These are phyloP conservation scores for Pipa parva DNA, from an alignment of 2,113 vertebrate genomes.

Conservation along the genomic window DNA sequence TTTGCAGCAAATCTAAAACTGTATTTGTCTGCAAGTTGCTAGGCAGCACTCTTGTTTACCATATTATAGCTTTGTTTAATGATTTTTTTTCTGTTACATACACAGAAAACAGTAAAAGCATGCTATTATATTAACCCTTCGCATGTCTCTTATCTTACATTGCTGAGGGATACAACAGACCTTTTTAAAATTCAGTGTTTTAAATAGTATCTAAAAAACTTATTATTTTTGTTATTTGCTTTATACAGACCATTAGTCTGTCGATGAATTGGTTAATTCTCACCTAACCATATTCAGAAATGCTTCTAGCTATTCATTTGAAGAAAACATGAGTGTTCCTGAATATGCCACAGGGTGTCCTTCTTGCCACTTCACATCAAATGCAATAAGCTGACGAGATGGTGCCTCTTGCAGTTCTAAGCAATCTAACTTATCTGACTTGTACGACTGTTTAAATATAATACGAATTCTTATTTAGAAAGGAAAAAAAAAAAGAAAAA, in stretches of 20 bases:
- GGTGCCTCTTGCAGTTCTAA: conserved; percentile 59
- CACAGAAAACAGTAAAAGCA: not conserved
- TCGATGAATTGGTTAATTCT: conserved; percentile 73
- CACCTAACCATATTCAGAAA: conserved; percentile 88
- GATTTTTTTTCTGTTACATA: not conserved
- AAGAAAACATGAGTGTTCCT: conserved; percentile 74
- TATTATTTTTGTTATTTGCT: not conserved
- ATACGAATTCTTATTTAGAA: conserved; percentile 26
- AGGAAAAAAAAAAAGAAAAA: conserved; percentile 25
- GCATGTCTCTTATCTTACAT: not conserved
- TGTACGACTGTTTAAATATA: conserved; percentile 54
- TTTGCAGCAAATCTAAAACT: not conserved
- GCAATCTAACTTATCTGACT: conserved; percentile 61
- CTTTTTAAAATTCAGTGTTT: not conserved
- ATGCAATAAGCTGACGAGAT: conserved; percentile 61
- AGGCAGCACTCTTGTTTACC: not conserved
- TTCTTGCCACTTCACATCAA: conserved; percentile 81
- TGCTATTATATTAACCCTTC: not conserved
- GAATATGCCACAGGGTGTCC: conserved; percentile 87
- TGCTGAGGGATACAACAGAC: not conserved
- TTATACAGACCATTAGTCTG: not conserved
- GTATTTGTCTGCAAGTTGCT: not conserved
- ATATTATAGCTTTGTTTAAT: not conserved
- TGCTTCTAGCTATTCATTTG: conserved; percentile 84
- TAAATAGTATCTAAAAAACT: not conserved